Percentiles rank a stretch among this genome's conserved stretches.
Evolutionary conservation across 2,113 vertebrate species (phyloP).

Genomic region (Nesospiza acunhae): DNA sequence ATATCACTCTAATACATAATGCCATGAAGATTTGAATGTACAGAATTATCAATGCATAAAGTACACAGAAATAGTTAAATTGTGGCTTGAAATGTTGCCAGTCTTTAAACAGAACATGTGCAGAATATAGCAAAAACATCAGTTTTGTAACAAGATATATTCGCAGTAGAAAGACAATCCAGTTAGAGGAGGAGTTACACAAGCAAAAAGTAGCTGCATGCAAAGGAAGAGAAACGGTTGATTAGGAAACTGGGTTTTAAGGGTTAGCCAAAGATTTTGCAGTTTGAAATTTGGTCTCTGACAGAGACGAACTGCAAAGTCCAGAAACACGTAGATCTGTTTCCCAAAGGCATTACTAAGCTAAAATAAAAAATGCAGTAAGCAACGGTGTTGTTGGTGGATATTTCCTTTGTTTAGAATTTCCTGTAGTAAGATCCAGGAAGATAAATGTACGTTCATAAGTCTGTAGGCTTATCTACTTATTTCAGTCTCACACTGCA

Average conservation of each 20-base stretch:
- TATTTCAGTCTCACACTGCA: background rate
- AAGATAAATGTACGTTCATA: background rate
- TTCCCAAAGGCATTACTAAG: background rate
- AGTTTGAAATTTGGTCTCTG: background rate
- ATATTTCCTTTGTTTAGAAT: background rate
- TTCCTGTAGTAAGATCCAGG: background rate
- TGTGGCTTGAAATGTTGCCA: background rate
- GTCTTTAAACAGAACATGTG: background rate
- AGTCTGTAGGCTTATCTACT: background rate
- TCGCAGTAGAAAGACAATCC: background rate
- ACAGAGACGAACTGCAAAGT: background rate
- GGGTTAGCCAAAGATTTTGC: background rate
- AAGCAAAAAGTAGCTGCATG: background rate
- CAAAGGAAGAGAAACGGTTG: background rate
- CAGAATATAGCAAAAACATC: background rate
- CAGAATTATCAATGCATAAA: background rate
- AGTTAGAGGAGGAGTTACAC: background rate
- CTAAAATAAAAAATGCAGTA: background rate
- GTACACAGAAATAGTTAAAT: background rate
- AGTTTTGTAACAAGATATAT: background rate
- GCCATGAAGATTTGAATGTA: background rate
- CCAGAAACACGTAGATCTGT: background rate
- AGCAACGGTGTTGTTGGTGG: background rate
- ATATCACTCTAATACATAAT: background rate
- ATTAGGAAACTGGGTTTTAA: background rate